Evolutionary conservation across 1,140 invertebrate species (phyloP).

Genomic region (Leptinotarsa undecemlineata): DNA sequence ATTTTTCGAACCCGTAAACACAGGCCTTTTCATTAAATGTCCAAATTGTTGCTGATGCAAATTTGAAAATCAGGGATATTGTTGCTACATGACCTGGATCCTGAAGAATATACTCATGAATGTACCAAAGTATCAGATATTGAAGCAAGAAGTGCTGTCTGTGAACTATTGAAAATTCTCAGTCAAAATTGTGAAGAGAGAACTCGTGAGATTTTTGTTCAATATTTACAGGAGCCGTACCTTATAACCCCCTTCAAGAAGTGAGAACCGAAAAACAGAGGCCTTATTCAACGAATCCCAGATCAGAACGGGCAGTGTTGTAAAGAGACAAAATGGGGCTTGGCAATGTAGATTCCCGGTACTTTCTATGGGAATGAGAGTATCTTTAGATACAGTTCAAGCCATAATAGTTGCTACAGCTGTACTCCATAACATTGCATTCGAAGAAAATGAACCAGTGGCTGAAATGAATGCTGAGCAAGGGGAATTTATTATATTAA

Average conservation of each 20-base stretch:
- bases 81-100: constrained; percentile 44
- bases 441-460: background rate
- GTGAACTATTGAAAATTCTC: no score
- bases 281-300: constrained; percentile 54
- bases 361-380: background rate
- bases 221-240: no score
- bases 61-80: no score
- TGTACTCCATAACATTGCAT: background rate
- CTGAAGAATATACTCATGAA: constrained; percentile 52
- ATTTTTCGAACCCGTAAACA: constrained; percentile 53
- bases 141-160: no score
- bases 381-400: background rate
- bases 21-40: constrained; percentile 53
- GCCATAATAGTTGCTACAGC: background rate
- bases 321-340: background rate
- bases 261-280: constrained; percentile 35
- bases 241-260: constrained; percentile 44
- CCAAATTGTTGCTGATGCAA: constrained; percentile 45
- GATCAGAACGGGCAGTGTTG: constrained; percentile 51
- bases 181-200: constrained; percentile 24
- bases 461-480: background rate
- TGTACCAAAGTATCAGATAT: no score
- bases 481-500: background rate
- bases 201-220: no score
- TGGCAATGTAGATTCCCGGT: background rate